Conservation (phyloP, 2,113 vertebrate genomes). For the Cyprinodon variegatus region DNA sequence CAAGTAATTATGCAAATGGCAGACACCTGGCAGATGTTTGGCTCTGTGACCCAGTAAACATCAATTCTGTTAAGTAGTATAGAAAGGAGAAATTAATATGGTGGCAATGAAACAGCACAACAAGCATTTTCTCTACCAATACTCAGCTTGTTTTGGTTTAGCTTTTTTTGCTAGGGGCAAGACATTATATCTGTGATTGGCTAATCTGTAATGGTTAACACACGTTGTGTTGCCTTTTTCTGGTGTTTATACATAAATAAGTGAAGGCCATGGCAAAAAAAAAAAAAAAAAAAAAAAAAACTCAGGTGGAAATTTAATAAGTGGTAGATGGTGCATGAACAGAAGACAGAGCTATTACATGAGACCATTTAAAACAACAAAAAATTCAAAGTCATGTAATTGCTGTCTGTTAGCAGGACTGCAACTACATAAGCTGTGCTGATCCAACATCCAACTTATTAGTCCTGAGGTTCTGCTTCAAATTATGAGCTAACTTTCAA, state of each 20-base stretch:
- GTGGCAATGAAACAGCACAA: not conserved
- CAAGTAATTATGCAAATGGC: slow-evolving; percentile 22
- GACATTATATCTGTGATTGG: not conserved
- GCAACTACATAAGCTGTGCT: no score
- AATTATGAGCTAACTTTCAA: no score
- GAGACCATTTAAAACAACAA: not conserved
- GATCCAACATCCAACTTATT: no score
- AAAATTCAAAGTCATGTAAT: no score
- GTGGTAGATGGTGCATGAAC: no score
- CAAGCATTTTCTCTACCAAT: not conserved
- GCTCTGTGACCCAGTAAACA: slow-evolving; percentile 9
- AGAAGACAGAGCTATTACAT: not conserved
- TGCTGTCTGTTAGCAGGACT: no score
- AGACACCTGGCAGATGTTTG: slow-evolving; percentile 33
- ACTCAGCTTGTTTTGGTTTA: not conserved
- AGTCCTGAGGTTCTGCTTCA: no score
- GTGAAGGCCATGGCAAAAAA: no score
- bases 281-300: no score
- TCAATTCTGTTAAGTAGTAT: slow-evolving; percentile 1
- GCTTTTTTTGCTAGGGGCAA: not conserved
- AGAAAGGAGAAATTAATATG: not conserved
- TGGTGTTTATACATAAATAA: not conserved
- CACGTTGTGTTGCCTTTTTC: not conserved
- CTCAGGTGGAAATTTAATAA: no score
- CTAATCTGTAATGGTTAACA: not conserved